Evolutionary conservation across 2,888 invertebrate species (phyloP).

Genomic region (Oscheius onirici): DNA sequence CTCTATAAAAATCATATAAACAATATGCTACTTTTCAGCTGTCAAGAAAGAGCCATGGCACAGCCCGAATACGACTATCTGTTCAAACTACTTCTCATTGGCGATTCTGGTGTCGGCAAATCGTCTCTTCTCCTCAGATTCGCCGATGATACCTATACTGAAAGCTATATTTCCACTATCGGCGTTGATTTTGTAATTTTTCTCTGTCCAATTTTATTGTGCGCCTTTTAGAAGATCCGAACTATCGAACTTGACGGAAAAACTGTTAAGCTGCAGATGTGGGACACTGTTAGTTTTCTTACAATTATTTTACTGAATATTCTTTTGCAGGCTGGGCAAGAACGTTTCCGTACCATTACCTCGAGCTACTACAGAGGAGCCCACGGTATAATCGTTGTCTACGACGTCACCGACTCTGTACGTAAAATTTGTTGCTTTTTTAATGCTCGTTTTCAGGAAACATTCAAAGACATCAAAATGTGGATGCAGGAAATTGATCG

Average conservation of each 20-base stretch:
- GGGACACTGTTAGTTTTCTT: slow-evolving; percentile 75
- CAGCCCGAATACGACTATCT: slow-evolving; percentile 81
- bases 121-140: slow-evolving; percentile 92
- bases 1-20: too few relatives aligned
- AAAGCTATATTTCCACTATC: slow-evolving; percentile 99
- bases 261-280: slow-evolving; percentile 98
- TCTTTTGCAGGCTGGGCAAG: slow-evolving; percentile 52
- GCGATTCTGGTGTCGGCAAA: slow-evolving; percentile 98
- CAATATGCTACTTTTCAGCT: background rate
- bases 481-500: slow-evolving; percentile 99
- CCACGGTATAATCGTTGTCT: slow-evolving; percentile 99
- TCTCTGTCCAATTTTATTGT: slow-evolving; percentile 22
- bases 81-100: slow-evolving; percentile 96
- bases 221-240: slow-evolving; percentile 87
- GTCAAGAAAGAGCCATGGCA: background rate
- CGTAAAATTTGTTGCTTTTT: background rate
- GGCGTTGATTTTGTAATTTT: slow-evolving; percentile 96
- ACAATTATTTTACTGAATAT: too few relatives aligned
- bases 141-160: slow-evolving; percentile 99
- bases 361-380: slow-evolving; percentile 79
- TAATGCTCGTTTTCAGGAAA: slow-evolving; percentile 78
- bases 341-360: slow-evolving; percentile 28
- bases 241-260: slow-evolving; percentile 98
- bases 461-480: slow-evolving; percentile 99
- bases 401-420: slow-evolving; percentile 96